These are phyloP conservation scores for Stichopus horrens DNA, from an alignment of 53 echinoderm and acorn worm species.

Conservation along the genomic window DNA sequence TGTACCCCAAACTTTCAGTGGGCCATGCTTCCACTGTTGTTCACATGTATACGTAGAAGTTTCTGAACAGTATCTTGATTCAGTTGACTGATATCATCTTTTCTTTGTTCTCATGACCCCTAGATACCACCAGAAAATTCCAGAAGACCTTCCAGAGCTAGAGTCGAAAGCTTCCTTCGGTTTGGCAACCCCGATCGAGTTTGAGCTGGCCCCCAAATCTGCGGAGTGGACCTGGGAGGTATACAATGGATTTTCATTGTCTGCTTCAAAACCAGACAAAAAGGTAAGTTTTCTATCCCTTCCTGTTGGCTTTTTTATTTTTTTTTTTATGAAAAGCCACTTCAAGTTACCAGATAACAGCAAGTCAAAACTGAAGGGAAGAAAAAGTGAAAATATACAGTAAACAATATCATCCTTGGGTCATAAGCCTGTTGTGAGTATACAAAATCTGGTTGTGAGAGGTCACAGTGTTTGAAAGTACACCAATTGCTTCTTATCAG, in stretches of 20 bases:
- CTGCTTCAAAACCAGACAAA: constrained; percentile 22
- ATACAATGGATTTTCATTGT: constrained; percentile 75
- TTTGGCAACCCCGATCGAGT: constrained; percentile 76
- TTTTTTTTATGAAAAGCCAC: background rate
- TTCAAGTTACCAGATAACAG: background rate
- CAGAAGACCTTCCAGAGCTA: constrained; percentile 84
- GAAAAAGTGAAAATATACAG: no score
- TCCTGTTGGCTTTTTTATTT: background rate
- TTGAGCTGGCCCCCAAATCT: constrained; percentile 59
- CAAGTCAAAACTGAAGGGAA: no score
- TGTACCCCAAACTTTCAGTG: no score
- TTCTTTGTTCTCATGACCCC: background rate
- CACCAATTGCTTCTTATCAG: no score
- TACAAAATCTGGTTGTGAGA: no score
- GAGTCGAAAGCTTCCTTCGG: constrained; percentile 79
- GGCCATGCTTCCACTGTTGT: no score
- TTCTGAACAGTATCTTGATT: no score
- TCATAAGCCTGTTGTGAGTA: no score
- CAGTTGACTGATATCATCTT: background rate
- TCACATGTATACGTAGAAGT: no score
- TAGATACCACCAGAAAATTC: constrained; percentile 88
- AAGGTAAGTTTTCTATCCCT: constrained; percentile 6
- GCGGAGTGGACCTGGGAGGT: constrained; percentile 80
- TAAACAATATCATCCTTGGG: no score
- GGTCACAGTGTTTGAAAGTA: no score